A percentile compares a stretch with the other conserved stretches of the same genome.
Evolutionary conservation across 2,113 vertebrate genomes (phyloP).

Genomic region (Mormyrus lacerda): DNA sequence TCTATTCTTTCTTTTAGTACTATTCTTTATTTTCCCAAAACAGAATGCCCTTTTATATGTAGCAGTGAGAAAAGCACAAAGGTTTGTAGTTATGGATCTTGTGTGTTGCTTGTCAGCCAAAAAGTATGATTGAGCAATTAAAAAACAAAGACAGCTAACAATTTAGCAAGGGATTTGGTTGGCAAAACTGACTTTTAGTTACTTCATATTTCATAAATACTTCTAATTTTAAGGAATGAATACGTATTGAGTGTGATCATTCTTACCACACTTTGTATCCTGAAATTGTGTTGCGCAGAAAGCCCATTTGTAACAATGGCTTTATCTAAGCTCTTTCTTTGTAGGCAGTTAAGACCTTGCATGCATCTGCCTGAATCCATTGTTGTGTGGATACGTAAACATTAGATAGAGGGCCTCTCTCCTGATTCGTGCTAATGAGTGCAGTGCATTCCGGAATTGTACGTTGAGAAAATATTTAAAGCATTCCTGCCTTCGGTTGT

Average conservation of each 20-base stretch:
- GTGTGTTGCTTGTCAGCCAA: conserved; percentile 47
- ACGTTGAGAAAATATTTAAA: not conserved
- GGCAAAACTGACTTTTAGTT: conserved; percentile 28
- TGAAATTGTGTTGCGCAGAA: conserved; percentile 12
- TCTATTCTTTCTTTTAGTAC: conserved; percentile 20
- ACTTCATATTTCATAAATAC: conserved; percentile 16
- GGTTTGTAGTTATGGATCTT: conserved; percentile 45
- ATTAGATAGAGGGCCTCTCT: conserved; percentile 16
- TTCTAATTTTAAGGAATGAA: conserved; percentile 29
- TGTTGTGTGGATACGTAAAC: conserved; percentile 20
- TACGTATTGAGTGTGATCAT: conserved; percentile 20
- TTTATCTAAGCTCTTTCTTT: conserved; percentile 22
- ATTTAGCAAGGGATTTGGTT: conserved; percentile 25
- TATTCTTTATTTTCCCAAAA: conserved; percentile 23
- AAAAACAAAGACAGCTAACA: conserved; percentile 37
- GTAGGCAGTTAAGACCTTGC: conserved; percentile 5
- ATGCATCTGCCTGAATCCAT: not conserved
- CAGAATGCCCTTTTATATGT: conserved; percentile 49
- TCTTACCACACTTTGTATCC: conserved; percentile 22
- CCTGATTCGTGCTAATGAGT: not conserved
- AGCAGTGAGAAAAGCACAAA: conserved; percentile 42
- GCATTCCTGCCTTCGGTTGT: not conserved
- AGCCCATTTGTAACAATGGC: conserved; percentile 19
- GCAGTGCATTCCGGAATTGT: not conserved
- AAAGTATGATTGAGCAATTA: conserved; percentile 42